Evolutionary conservation across 2,888 invertebrate genomes (phyloP), one percentile per base, ranked within the genome.

Genomic region (Entomobrya proxima): DNA sequence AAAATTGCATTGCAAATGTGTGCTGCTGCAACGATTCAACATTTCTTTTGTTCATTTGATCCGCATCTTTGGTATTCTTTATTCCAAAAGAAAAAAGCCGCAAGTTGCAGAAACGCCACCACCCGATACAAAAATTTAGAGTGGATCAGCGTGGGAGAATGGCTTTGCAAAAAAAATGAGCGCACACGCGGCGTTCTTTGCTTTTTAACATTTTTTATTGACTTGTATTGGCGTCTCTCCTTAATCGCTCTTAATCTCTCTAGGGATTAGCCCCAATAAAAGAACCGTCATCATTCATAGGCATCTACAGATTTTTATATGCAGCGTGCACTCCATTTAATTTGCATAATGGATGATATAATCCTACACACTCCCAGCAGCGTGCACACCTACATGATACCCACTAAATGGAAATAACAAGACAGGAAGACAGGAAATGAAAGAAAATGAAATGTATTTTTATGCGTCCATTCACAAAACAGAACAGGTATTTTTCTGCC

Each of bases 381-480:
- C n/a, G n/a, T 21, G 74, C 50, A 24, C 15, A 27, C 9, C 9
- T 72, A 30, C n/a, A 30, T 74, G 3, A 40, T n/a, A 72, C 21
- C 15, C 3, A 74, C 18, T 2, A 74, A 52, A 61, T 11, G 40
- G 5, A 21, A 32, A 64, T 15, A 80, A 69, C 18, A 52, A 52
- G 37, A 80, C 55, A 67, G 79, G 79, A 80, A 80, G 69, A 80
- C 79, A 80, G 79, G 79, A 80, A 80, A 80, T 80, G 69, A 64
- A 78, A 64, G 0, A 55, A 61, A 21, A 18, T 50, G 15, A 15
- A 72, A 27, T 15, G n/a, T 50, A 44, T n/a, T n/a, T 27, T 4
- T 44, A 47, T 61, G 24, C 40, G 35, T 58, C 18, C 40, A 58
- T 58, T 77, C 58, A 77, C 76, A 58, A 55, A 55, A 55, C 18